Conservation (phyloP, 2,113 vertebrate species). For the Chroicocephalus ridibundus region DNA sequence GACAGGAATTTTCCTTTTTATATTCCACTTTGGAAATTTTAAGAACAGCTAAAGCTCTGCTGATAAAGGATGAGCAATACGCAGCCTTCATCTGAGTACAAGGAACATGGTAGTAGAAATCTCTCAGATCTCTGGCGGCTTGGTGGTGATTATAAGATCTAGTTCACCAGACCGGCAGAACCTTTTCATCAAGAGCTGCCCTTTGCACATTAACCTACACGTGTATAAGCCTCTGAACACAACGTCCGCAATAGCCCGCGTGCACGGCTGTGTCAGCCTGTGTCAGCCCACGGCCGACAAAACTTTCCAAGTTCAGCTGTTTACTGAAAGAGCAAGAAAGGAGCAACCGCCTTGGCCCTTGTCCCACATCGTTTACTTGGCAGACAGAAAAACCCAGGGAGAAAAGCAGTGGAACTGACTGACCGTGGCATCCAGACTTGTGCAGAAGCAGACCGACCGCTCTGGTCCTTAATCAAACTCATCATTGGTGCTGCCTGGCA, state of each 20-base stretch:
- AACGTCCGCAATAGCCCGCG: rapidly evolving
- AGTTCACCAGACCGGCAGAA: neutral
- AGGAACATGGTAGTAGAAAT: neutral
- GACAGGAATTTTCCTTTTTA: neutral
- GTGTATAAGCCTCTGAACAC: neutral
- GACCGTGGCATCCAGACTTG: rapidly evolving
- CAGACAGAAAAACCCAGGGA: neutral
- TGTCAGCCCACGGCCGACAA: neutral
- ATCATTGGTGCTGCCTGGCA: neutral
- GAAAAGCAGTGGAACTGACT: neutral
- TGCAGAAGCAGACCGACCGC: rapidly evolving
- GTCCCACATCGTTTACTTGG: neutral
- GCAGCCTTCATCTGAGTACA: neutral
- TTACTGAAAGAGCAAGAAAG: neutral
- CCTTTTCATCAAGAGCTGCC: neutral
- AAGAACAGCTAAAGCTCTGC: neutral
- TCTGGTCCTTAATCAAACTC: neutral
- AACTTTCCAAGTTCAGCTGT: neutral
- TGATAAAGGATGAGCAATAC: neutral
- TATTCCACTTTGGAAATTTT: neutral
- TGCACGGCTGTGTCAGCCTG: neutral
- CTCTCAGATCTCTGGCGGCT: neutral
- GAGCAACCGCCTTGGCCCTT: neutral
- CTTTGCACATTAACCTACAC: neutral
- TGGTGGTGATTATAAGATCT: neutral